These are phyloP conservation scores for Tenthredo distinguenda DNA, from an alignment of 2,888 invertebrate species.

Conservation along the genomic window DNA sequence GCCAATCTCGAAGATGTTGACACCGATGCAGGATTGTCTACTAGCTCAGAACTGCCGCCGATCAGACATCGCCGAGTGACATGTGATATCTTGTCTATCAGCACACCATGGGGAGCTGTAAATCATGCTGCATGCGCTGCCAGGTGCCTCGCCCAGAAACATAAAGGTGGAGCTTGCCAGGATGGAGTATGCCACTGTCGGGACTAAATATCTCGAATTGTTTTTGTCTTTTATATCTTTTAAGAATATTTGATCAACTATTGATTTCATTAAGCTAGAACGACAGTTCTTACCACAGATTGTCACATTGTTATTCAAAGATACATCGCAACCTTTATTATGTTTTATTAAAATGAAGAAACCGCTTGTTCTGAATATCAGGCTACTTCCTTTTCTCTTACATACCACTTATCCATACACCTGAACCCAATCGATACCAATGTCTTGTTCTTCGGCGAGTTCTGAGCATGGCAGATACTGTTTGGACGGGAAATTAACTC, in stretches of 20 bases:
- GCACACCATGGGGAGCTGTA: constrained; percentile 58
- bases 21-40: constrained; percentile 8
- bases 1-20: constrained; percentile 33
- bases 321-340: background rate
- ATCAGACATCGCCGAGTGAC: constrained; percentile 58
- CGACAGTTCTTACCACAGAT: background rate
- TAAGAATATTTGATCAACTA: background rate
- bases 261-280: background rate
- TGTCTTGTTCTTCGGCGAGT: background rate
- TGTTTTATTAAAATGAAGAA: background rate
- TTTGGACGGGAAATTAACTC: background rate
- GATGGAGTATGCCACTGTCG: constrained; percentile 62
- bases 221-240: background rate
- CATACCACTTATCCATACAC: background rate
- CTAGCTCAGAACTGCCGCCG: background rate
- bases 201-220: background rate
- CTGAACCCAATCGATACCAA: background rate
- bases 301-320: background rate
- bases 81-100: constrained; percentile 63
- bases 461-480: background rate
- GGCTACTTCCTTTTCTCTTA: background rate
- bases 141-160: constrained; percentile 60
- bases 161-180: constrained; percentile 62
- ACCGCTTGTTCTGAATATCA: background rate
- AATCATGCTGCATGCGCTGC: constrained; percentile 63